phyloP scores from a whole-genome alignment of 2,797 vertebrate genomes.

The Lacerta viridis region DNA sequence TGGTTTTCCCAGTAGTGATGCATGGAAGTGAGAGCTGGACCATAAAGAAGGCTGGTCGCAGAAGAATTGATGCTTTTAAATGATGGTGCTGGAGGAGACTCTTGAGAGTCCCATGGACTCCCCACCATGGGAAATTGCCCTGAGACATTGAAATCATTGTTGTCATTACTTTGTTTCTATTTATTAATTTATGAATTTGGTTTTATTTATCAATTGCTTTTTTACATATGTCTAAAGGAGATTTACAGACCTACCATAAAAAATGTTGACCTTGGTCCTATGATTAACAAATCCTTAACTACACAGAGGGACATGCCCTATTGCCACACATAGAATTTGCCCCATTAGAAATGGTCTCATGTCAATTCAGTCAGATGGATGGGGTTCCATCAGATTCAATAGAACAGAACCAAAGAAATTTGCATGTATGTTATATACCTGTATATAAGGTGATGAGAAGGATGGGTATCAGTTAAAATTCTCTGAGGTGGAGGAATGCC shows the following conservation, averaged over 20 bases:
- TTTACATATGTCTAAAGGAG: background rate
- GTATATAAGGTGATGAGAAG: background rate
- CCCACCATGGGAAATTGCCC: background rate
- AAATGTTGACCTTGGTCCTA: background rate
- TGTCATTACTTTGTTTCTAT: too few species aligned
- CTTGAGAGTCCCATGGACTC: too few species aligned
- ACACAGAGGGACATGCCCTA: background rate
- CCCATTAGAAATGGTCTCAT: background rate
- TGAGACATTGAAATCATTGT: background rate
- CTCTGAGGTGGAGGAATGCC: background rate
- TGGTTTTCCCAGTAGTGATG: too few species aligned
- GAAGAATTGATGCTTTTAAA: too few species aligned
- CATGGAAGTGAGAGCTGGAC: too few species aligned
- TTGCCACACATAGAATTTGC: background rate
- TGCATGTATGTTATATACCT: background rate
- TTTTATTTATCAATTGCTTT: too few species aligned
- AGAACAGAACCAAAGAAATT: background rate
- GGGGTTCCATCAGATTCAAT: background rate
- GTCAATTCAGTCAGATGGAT: background rate
- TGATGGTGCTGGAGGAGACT: too few species aligned
- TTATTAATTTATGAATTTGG: background rate
- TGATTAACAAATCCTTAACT: background rate
- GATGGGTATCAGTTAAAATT: background rate
- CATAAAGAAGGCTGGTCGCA: too few species aligned
- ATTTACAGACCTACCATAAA: too few species aligned